Base-by-base conservation (phyloP, 2,888 invertebrate species). In the Oxyteleia sp. region DNA sequence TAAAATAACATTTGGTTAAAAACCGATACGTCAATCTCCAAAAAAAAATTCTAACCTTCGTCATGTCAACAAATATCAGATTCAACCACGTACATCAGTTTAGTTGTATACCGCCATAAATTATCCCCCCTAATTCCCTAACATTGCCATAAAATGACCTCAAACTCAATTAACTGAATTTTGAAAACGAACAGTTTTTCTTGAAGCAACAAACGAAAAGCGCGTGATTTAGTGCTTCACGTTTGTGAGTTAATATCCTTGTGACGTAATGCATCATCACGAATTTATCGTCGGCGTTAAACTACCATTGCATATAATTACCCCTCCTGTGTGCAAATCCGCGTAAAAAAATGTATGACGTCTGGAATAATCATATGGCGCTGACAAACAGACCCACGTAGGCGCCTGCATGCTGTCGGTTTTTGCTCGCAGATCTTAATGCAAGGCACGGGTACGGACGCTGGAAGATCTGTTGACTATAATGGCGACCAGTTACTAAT, bases 191-290 rank as follows among this genome's bases (percentile, higher is more conserved):
- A 20, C 16, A 15, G 61, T 45, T 43, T 61, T 43, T 26, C 43
- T 61, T 26, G 47, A 32, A 49, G 32, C 16, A 63, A 63, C 20
- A 63, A 63, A 63, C 47, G 35, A 63, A 35, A 49, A 16, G n/a
- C 35, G 63, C 18, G 35, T 63, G 63, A 63, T 63, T 63, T 63
- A 63, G 32, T 20, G 47, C 8, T 23, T 4, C 10, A 16, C 15
- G 15, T 35, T 47, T 16, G 47, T 35, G 11, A 41, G 63, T 74
- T 74, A 63, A 53, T 72, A 72, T 72, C 35, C 13, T 32, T 10
- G 15, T 63, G 63, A 53, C 45, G 32, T 41, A 74, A 74, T 45
- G 72, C 63, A 63, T 53, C 72, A 35, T 63, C 72, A 45, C 43
- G 53, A 61, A 74, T 74, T 63, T 63, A 74, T 63, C 23, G 51